Conservation (phyloP, 2,888 invertebrate species). For the Ommatoiulus sabulosus region DNA sequence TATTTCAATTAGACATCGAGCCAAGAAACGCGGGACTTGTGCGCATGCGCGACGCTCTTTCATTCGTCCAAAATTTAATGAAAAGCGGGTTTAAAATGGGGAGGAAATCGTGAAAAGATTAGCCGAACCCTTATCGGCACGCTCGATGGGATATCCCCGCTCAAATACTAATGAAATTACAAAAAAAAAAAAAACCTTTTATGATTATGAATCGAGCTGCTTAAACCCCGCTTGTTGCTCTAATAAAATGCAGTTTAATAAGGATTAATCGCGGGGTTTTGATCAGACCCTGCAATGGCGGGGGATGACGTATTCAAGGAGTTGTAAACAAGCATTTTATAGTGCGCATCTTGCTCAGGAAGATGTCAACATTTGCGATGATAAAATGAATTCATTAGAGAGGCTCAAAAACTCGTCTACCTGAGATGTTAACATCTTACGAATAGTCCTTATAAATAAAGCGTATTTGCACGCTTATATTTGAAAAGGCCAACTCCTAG, state of each 20-base stretch:
- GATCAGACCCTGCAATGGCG: not conserved
- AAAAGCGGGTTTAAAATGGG: not conserved
- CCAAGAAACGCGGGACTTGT: not conserved
- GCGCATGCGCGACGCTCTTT: not conserved
- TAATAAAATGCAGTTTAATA: not conserved
- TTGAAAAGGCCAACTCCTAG: no score
- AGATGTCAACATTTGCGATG: not conserved
- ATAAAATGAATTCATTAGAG: no score
- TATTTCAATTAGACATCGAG: slow-evolving; percentile 20
- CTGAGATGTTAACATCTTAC: no score
- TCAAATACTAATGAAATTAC: not conserved
- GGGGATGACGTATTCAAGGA: not conserved
- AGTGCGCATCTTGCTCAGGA: not conserved
- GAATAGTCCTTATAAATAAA: no score
- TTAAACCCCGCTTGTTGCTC: not conserved
- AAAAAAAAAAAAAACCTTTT: not conserved
- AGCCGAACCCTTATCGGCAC: not conserved
- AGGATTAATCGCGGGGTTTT: not conserved
- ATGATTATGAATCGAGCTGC: not conserved
- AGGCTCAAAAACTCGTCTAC: no score
- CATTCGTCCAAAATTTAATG: not conserved
- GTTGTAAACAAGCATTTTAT: not conserved
- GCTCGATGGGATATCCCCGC: not conserved
- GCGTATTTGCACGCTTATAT: no score
- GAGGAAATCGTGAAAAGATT: not conserved